These are phyloP conservation scores for Geotrupes spiniger DNA, from an alignment of 2,888 invertebrate species.

Conservation along the genomic window DNA sequence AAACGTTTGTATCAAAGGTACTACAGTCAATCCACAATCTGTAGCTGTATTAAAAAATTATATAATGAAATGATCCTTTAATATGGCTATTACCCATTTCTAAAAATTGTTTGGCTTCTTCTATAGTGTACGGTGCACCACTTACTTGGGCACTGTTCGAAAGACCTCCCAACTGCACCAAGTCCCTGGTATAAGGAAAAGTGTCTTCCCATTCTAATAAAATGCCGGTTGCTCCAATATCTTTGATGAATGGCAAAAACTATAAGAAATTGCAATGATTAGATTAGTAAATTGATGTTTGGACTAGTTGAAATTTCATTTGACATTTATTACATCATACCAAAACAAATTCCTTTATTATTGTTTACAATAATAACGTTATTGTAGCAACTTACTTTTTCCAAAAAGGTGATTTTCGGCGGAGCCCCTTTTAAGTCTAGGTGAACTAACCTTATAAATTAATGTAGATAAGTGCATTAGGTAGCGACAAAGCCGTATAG, in stretches of 20 bases:
- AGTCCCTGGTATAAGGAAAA: constrained; percentile 71
- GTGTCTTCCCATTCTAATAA: constrained; percentile 89
- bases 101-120: constrained; percentile 66
- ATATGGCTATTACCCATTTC: constrained; percentile 46
- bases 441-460: constrained; percentile 57
- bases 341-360: constrained; percentile 6
- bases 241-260: constrained; percentile 60
- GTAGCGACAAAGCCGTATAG: not conserved
- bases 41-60: constrained; percentile 50
- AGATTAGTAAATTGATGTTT: not conserved
- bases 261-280: constrained; percentile 42
- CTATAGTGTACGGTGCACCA: constrained; percentile 63
- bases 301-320: too few relatives aligned
- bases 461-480: too few relatives aligned
- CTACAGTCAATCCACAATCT: constrained; percentile 63
- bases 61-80: not conserved
- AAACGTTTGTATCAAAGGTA: constrained; percentile 84
- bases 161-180: constrained; percentile 59
- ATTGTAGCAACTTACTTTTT: constrained; percentile 50
- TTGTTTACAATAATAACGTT: constrained; percentile 16
- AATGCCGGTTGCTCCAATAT: constrained; percentile 77
- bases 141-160: constrained; percentile 51
- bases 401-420: constrained; percentile 59
- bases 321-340: too few relatives aligned
- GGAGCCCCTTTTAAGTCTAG: constrained; percentile 75